Conservation (phyloP, 2,113 vertebrate species). For the Marmota monax region DNA sequence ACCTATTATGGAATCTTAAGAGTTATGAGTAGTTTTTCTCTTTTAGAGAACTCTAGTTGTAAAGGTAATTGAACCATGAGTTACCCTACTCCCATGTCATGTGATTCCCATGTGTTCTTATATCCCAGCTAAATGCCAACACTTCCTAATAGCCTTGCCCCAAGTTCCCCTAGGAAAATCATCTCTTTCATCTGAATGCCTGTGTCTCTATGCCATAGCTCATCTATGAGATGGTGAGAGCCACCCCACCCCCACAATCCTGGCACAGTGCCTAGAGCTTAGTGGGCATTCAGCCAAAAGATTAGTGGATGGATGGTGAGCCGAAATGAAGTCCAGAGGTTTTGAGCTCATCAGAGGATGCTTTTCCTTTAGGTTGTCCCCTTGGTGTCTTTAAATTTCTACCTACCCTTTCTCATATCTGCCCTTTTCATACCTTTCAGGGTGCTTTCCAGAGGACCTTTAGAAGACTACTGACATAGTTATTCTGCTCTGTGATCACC, state of each 20-base stretch:
- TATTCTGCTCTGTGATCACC: background rate
- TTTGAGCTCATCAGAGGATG: background rate
- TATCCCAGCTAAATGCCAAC: background rate
- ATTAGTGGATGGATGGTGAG: background rate
- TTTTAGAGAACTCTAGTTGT: background rate
- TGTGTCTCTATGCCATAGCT: background rate
- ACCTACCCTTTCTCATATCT: background rate
- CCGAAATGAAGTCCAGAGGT: background rate
- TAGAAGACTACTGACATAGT: background rate
- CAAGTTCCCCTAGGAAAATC: background rate
- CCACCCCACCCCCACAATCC: too few relatives aligned
- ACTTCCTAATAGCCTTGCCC: background rate
- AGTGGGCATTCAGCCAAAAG: background rate
- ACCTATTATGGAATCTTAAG: background rate
- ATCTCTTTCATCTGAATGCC: background rate
- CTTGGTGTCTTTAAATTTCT: background rate
- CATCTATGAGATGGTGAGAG: background rate
- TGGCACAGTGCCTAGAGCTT: background rate
- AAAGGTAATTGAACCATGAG: background rate
- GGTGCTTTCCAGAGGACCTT: background rate
- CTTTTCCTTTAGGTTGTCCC: background rate
- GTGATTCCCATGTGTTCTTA: background rate
- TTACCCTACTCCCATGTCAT: background rate
- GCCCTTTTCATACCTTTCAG: background rate
- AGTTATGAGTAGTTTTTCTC: background rate